phyloP scores from a whole-genome alignment of 2,888 invertebrate species.

The Drosophila sordidula region DNA sequence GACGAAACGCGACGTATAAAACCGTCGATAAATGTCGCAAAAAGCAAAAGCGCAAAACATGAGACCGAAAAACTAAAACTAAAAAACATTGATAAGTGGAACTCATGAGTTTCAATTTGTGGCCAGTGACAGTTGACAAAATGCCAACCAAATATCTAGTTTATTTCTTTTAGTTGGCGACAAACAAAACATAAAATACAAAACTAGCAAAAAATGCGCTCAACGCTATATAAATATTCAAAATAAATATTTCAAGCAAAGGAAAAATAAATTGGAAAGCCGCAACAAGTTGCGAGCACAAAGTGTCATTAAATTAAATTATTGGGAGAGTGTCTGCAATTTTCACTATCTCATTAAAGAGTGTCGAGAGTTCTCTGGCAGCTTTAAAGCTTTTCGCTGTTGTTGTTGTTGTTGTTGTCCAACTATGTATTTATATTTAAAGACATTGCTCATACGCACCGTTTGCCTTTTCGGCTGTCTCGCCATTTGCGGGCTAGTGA shows the following conservation, averaged over 20 bases:
- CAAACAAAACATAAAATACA: conserved; percentile 18
- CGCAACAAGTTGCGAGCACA: conserved; percentile 9
- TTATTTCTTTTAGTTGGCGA: conserved; percentile 20
- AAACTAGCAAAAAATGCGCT: conserved; percentile 16
- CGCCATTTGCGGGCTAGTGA: conserved; percentile 61
- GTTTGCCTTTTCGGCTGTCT: conserved; percentile 55
- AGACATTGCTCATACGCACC: conserved; percentile 73
- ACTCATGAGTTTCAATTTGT: conserved; percentile 58
- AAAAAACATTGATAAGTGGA: conserved; percentile 59
- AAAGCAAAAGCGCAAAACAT: conserved; percentile 26
- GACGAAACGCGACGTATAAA: conserved; percentile 7
- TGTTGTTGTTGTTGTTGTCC: neutral
- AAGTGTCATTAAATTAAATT: conserved; percentile 20
- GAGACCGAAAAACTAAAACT: conserved; percentile 7
- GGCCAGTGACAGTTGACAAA: conserved; percentile 60
- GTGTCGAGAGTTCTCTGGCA: neutral
- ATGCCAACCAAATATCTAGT: conserved; percentile 50
- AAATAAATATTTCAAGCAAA: neutral
- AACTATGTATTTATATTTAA: conserved; percentile 19
- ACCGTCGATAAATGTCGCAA: conserved; percentile 51
- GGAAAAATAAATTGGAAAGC: neutral
- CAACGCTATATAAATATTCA: neutral
- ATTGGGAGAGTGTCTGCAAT: neutral
- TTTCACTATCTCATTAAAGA: neutral
- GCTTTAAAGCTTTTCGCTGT: neutral